phyloP scores from a whole-genome alignment of 2,888 invertebrate species.

The Philonicus albiceps region DNA sequence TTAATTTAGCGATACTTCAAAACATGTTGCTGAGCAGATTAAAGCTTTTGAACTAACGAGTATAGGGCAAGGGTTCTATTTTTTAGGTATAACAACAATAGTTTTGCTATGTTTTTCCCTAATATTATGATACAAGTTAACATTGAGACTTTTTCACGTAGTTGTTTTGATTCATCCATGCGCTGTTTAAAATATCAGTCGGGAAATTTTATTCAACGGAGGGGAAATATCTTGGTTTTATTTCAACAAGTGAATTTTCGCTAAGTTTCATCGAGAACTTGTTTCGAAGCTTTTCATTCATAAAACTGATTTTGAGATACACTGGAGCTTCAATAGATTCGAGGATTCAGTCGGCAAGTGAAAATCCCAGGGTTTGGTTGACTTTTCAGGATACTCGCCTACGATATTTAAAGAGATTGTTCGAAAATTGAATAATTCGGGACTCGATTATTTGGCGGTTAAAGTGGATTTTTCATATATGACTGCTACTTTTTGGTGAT shows the following conservation, averaged over 20 bases:
- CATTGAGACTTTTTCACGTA: neutral
- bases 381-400: neutral
- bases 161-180: neutral
- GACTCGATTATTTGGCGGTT: neutral
- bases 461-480: neutral
- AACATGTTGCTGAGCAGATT: neutral
- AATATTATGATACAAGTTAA: neutral
- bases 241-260: neutral
- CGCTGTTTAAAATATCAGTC: neutral
- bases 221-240: neutral
- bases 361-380: neutral
- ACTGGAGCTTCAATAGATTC: neutral
- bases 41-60: neutral
- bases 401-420: neutral
- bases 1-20: neutral
- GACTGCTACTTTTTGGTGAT: neutral
- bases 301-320: neutral
- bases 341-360: neutral
- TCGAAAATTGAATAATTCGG: neutral
- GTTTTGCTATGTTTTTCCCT: neutral
- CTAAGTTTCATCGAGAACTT: neutral
- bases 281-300: constrained; percentile 1
- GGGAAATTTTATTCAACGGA: neutral
- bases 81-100: neutral
- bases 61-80: neutral